Conservation (phyloP, 1,140 invertebrate species). For the Drosophila elegans region DNA sequence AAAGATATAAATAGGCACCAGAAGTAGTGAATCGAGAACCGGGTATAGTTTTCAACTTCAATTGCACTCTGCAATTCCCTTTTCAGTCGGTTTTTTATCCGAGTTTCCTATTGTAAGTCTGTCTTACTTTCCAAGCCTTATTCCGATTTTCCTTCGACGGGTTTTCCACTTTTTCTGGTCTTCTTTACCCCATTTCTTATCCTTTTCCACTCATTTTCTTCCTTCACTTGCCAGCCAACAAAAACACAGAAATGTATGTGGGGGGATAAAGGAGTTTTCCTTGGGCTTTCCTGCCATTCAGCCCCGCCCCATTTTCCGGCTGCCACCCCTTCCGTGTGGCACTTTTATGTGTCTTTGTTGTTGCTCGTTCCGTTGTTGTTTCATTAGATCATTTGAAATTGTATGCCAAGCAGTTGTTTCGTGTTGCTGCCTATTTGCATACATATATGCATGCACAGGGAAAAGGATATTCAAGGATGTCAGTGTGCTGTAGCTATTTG, state of each 20-base stretch:
- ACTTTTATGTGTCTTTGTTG: constrained; percentile 36
- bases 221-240: constrained; percentile 2
- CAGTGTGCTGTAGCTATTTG: constrained; percentile 2
- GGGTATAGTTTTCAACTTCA: neutral
- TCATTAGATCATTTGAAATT: constrained; percentile 78
- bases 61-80: neutral
- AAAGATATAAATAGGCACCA: no score
- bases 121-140: neutral
- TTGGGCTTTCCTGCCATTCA: constrained; percentile 33
- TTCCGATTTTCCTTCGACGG: neutral
- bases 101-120: constrained; percentile 1
- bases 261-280: constrained; percentile 19
- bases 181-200: neutral
- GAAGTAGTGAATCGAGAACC: neutral
- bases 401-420: constrained; percentile 66
- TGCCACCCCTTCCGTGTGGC: constrained; percentile 21
- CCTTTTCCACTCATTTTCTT: neutral
- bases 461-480: constrained; percentile 52
- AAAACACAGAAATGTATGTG: neutral
- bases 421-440: constrained; percentile 67
- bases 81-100: neutral
- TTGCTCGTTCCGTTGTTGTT: constrained; percentile 48
- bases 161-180: neutral
- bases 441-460: constrained; percentile 35
- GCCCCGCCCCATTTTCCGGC: neutral